These are phyloP conservation scores for Centroberyx gerrardi DNA, from an alignment of 2,797 vertebrate species.

Conservation along the genomic window DNA sequence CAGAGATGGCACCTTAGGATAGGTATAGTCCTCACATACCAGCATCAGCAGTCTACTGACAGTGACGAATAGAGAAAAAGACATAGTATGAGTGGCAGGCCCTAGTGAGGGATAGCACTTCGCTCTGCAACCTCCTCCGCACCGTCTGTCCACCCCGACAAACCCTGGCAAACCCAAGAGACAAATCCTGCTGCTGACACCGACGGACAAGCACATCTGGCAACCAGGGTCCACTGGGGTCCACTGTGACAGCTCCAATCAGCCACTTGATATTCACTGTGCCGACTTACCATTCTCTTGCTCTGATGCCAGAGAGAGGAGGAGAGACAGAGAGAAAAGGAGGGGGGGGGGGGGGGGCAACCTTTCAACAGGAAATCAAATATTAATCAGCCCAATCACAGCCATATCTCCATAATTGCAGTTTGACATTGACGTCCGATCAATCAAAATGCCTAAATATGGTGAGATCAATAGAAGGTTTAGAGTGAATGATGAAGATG, in stretches of 20 bases:
- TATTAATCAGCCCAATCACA: conserved; percentile 77
- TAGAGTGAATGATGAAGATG: conserved; percentile 54
- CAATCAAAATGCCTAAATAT: conserved; percentile 68
- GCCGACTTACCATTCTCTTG: conserved; percentile 54
- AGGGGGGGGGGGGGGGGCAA: conserved; percentile 5
- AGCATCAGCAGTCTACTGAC: conserved; percentile 76
- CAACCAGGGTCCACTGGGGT: conserved; percentile 63
- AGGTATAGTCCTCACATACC: conserved; percentile 61
- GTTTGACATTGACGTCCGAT: conserved; percentile 72
- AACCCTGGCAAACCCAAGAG: conserved; percentile 61
- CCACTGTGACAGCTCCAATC: conserved; percentile 72
- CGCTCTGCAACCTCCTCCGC: conserved; percentile 61
- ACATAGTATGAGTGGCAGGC: conserved; percentile 81
- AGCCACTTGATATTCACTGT: conserved; percentile 78
- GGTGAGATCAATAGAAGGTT: conserved; percentile 52
- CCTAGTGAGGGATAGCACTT: conserved; percentile 61
- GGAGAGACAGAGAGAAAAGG: conserved; percentile 28
- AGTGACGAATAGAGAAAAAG: conserved; percentile 80
- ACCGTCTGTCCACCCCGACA: conserved; percentile 70
- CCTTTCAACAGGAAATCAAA: conserved; percentile 76
- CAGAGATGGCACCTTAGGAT: conserved; percentile 65
- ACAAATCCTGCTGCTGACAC: conserved; percentile 70
- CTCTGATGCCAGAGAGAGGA: conserved; percentile 33
- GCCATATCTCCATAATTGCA: conserved; percentile 65
- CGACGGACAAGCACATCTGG: conserved; percentile 78